Base-by-base conservation (phyloP, 2,797 vertebrate genomes). In the Anguilla marmorata region DNA sequence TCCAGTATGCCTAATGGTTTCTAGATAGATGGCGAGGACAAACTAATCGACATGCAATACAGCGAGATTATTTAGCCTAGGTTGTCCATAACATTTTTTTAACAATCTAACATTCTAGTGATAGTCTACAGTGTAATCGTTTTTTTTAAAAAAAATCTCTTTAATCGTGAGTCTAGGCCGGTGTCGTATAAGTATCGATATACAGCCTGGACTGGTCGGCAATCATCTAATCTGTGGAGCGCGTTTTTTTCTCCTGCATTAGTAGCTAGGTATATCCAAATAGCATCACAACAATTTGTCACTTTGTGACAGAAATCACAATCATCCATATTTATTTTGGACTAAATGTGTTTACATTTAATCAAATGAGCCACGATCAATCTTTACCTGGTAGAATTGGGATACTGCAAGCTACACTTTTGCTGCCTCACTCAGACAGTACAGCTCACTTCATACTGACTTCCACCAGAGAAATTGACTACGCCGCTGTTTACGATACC, bases 401-500 rank as follows among this genome's bases (percentile, higher is more conserved):
- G 14, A 58, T 16, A 16, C 2, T 16, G 16, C 84, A 72, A 1
- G 27, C 27, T 91, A 90, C 86, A 90, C 37, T 93, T 92, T 96
- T 85, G 93, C 93, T 60, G 94, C 91, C 48, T 90, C 90, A 90
- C 92, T 94, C 24, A 93, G 54, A 9, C 54, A 92, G 84, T 92
- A 92, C 93, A 80, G 94, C 87, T 92, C 96, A 95, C 90, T 94
- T 92, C 88, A 95, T 91, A 66, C 92, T 30, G 69, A 3, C n/a
- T 72, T 33, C 90, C 33, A 95, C 87, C 88, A 95, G 93, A 96
- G 96, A 97, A 96, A 96, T 96, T 96, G 96, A 96, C 58, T 94
- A 93, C 93, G 96, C 96, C 96, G 96, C 69, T 33, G 11, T 14
- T 27, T 69, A 19, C 6, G 60, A 72, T 37, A 30, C 69, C 69